Base-by-base conservation (phyloP, 2,888 invertebrate genomes). In the Azorinus chamasolen region DNA sequence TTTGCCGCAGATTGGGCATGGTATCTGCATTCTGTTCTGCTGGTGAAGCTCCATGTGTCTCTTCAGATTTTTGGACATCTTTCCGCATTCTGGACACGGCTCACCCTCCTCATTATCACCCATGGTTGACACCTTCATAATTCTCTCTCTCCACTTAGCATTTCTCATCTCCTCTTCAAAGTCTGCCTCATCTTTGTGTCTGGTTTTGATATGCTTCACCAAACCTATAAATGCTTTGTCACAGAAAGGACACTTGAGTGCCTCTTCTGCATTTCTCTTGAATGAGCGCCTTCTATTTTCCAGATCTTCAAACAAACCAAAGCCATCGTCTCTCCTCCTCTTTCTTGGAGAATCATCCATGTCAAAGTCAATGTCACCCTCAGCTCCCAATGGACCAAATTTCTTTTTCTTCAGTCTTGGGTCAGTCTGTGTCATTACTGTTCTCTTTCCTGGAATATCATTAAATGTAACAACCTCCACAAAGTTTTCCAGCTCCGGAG, bases 221-320 rank as follows among this genome's bases (percentile, higher is more conserved):
- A 91, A 73, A 24, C 90, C 89, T 73, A 90, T 90, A 72, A 90
- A 90, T 12, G 90, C 90, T 66, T 88, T 88, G 53, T 90, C 90
- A 85, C 90, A 90, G 76, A 90, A 90, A 27, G 90, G 90, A 83
- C 90, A 90, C 65, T 90, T 90, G 62, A 90, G 69, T n/a, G 90
- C 90, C 64, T 90, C 90, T 54, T 90, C 90, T 37, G 89, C 87
- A 68, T 90, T 90, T 48, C 90, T 83, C 54, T 88, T 88, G 12
- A 89, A 87, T 22, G 88, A 87, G 55, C 88, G 86, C 37, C 89
- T 79, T 25, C 88, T 84, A 24, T 88, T 87, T 51, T 90, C 90
- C 64, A 84, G 81, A 65, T 90, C 90, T 73, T 90, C 89, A 86
- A 90, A 90, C 27, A 90, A 61, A 16, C 88, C 88, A 43, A 88